phyloP scores from a whole-genome alignment of 2,888 invertebrate genomes.

The Aspidiotus rigidus region DNA sequence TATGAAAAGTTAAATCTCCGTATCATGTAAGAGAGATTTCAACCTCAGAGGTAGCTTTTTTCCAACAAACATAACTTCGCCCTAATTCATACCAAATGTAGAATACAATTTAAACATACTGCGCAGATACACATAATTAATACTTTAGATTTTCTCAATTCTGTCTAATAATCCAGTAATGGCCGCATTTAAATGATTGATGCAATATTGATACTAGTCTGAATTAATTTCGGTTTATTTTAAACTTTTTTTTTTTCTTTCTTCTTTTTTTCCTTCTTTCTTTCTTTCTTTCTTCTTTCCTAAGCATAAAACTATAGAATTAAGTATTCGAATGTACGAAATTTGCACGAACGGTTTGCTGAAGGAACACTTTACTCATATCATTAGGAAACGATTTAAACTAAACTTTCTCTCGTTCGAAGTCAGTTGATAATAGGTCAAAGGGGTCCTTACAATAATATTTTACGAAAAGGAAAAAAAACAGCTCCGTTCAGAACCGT shows the following conservation, averaged over 20 bases:
- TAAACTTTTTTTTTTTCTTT: neutral
- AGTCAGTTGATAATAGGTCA: neutral
- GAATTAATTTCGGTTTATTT: slow-evolving; percentile 8
- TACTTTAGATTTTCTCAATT: neutral
- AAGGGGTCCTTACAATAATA: neutral
- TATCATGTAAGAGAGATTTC: no score
- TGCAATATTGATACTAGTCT: slow-evolving; percentile 32
- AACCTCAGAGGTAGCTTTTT: no score
- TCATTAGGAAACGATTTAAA: slow-evolving; percentile 3
- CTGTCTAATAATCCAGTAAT: slow-evolving; percentile 2
- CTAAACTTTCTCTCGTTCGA: slow-evolving; percentile 1
- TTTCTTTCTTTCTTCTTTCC: neutral
- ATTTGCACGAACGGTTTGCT: no score
- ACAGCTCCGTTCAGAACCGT: no score
- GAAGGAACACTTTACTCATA: neutral
- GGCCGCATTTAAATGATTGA: slow-evolving; percentile 10
- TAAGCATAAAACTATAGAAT: neutral
- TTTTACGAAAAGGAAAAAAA: no score
- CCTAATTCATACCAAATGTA: no score
- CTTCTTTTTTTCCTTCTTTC: no score
- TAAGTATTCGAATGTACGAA: neutral
- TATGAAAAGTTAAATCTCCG: no score
- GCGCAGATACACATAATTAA: no score
- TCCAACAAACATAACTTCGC: no score
- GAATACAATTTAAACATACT: no score